A percentile compares a stretch with the other conserved stretches of the same genome.
Evolutionary conservation across 92 coral and sea anemone species (phyloP).

Genomic region (Scolanthus callimorphus): DNA sequence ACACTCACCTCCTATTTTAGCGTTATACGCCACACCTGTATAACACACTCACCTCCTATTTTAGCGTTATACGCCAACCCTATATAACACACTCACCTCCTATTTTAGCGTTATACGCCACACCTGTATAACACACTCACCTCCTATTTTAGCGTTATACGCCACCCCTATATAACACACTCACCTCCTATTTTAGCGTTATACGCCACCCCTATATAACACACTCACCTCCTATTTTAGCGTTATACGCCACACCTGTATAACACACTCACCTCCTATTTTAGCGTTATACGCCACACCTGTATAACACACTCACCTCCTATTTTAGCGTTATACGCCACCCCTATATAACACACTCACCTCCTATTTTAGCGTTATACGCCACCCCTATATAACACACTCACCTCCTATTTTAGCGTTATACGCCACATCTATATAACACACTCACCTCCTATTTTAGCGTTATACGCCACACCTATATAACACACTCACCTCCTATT

Average conservation of each 20-base stretch:
- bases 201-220: too few relatives aligned
- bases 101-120: not conserved
- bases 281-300: not conserved
- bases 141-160: not conserved
- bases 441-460: not conserved
- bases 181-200: not conserved
- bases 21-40: not conserved
- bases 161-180: too few relatives aligned
- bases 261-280: not conserved
- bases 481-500: not conserved
- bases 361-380: not conserved
- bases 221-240: not conserved
- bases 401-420: not conserved
- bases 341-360: too few relatives aligned
- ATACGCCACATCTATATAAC: too few relatives aligned
- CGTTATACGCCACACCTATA: not conserved
- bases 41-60: not conserved
- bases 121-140: too few relatives aligned
- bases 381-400: too few relatives aligned
- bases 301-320: not conserved
- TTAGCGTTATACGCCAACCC: not conserved
- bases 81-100: not conserved
- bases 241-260: not conserved
- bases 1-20: not conserved
- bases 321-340: not conserved